Conservation (phyloP, 2,888 invertebrate genomes). For the Bursaphelenchus okinawaensis region DNA sequence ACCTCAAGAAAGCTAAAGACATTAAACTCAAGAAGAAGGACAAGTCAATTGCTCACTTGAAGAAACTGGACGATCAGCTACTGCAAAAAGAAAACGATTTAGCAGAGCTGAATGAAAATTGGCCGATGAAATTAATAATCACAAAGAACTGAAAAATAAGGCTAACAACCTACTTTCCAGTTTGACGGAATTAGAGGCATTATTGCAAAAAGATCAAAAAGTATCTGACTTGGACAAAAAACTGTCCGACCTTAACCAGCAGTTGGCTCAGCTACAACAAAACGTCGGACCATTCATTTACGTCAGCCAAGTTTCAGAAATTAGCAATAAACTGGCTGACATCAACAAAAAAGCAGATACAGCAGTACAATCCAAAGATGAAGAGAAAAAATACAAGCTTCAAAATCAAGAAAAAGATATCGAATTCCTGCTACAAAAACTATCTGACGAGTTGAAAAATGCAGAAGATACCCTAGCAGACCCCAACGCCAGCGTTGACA, state of each 20-base stretch:
- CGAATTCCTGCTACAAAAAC: not conserved
- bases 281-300: not conserved
- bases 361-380: not conserved
- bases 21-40: not conserved
- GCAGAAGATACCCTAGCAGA: not conserved
- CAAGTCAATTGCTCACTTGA: not conserved
- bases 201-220: not conserved
- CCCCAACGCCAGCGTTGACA: slow-evolving; percentile 3
- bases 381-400: too few relatives aligned
- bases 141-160: slow-evolving; percentile 7
- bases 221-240: slow-evolving; percentile 6
- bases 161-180: not conserved
- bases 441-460: not conserved
- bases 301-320: not conserved
- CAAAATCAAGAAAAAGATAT: not conserved
- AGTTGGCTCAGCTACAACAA: not conserved
- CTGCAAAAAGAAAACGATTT: not conserved
- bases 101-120: slow-evolving; percentile 3
- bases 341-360: not conserved
- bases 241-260: not conserved
- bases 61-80: not conserved
- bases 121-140: slow-evolving; percentile 10
- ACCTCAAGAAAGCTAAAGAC: not conserved
- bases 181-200: slow-evolving; percentile 1
- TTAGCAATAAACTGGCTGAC: not conserved